Base-by-base conservation (phyloP, 2,888 invertebrate genomes). In the Morpho helenor region DNA sequence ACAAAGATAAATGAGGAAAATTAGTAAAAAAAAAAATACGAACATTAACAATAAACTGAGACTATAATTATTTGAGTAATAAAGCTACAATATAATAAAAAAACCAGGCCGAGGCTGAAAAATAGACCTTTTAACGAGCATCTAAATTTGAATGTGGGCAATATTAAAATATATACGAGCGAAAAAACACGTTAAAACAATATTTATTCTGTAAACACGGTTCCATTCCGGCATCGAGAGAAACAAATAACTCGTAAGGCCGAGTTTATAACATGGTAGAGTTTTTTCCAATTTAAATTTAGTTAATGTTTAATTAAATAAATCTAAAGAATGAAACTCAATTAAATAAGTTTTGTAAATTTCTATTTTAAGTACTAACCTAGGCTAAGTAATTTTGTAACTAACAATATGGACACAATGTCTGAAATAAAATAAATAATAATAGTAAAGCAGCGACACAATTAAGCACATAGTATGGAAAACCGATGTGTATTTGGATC, bases 91-190 rank as follows among this genome's bases (percentile, higher is more conserved):
- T 9, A 47, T 39, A 6, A 42, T 31, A 45, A 46, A 54, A 51
- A 56, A 59, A 42, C 42, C 49, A 49, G 58, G 56, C 31, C 59
- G 42, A 48, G 48, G 48, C 40, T 56, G 55, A 59, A 59, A 56
- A 56, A 59, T 59, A 56, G 52, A 46, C 46, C 52, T 56, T 59
- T 61, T 61, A 52, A 61, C 52, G 61, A 59, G 47, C 52, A 59
- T 16, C 49, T 52, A 56, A 61, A 61, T 59, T 44, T 49, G 55
- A 59, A 61, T 56, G 49, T 47, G 59, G 50, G 41, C 46, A 43
- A 46, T 49, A 44, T 56, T 50, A 46, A 56, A 56, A 47, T 53
- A 61, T 59, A 59, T 61, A 58, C 47, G 55, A 50, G 49, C 49
- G 49, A 50, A 59, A 59, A 61, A 47, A 43, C 43, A 39, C 52